These are phyloP conservation scores for Syngnathus acus DNA, from an alignment of 2,797 vertebrate species.

Conservation along the genomic window DNA sequence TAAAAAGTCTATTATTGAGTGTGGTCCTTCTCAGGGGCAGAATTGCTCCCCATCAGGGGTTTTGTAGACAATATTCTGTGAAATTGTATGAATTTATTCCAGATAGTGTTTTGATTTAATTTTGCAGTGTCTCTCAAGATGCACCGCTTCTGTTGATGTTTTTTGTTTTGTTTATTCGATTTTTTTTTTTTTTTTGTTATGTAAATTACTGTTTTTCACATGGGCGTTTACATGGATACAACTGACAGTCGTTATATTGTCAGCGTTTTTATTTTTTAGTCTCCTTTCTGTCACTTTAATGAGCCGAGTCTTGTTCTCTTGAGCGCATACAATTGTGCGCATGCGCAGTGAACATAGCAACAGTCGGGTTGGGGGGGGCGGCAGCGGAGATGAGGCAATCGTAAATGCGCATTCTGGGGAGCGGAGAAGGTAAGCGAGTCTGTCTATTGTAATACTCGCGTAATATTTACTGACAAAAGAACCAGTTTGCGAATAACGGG, in stretches of 20 bases:
- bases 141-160: too few relatives aligned
- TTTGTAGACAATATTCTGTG: too few relatives aligned
- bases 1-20: background rate
- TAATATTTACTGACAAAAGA: background rate
- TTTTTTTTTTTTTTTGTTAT: too few relatives aligned
- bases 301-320: background rate
- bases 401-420: constrained; percentile 25
- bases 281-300: constrained; percentile 47
- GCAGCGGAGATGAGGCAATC: constrained; percentile 4
- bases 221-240: too few relatives aligned
- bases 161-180: too few relatives aligned
- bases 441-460: background rate
- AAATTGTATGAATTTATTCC: too few relatives aligned
- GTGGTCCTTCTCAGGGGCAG: background rate
- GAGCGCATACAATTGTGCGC: constrained; percentile 24
- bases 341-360: constrained; percentile 34
- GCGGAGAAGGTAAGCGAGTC: constrained; percentile 37
- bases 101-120: too few relatives aligned
- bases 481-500: fast-evolving
- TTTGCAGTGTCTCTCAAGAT: too few relatives aligned
- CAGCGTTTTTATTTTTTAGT: background rate
- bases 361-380: background rate
- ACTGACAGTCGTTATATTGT: too few relatives aligned
- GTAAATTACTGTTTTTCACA: too few relatives aligned
- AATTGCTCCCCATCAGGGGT: background rate